A percentile compares a stretch with the other conserved stretches of the same genome.
Evolutionary conservation across 2,888 invertebrate species (phyloP).

Genomic region (Agonopterix alstromeriana): DNA sequence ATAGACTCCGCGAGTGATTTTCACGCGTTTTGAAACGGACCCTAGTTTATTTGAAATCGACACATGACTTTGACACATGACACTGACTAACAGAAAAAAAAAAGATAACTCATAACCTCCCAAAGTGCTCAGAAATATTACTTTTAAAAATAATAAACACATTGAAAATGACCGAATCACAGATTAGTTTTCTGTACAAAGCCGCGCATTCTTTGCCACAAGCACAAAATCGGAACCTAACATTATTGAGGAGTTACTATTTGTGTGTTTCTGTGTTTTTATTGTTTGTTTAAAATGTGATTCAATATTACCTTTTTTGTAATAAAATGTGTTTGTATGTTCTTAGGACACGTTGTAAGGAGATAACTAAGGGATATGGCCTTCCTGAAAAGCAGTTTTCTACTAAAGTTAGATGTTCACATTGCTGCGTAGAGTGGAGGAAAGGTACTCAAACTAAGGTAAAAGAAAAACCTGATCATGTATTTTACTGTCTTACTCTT

Average conservation of each 20-base stretch:
- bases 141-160: neutral
- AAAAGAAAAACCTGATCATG: slow-evolving; percentile 3
- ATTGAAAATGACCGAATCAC: slow-evolving; percentile 44
- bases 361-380: slow-evolving; percentile 39
- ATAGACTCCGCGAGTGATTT: no score
- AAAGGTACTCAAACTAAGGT: slow-evolving; percentile 38
- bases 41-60: no score
- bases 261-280: slow-evolving; percentile 37
- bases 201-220: slow-evolving; percentile 32
- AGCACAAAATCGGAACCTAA: slow-evolving; percentile 21
- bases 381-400: slow-evolving; percentile 55
- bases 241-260: slow-evolving; percentile 50
- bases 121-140: no score
- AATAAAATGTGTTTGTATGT: neutral
- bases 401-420: slow-evolving; percentile 39
- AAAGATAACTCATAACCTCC: no score
- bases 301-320: neutral
- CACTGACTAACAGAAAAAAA: no score
- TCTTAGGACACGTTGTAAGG: slow-evolving; percentile 49
- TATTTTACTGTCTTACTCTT: no score
- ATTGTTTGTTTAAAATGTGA: neutral
- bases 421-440: slow-evolving; percentile 53
- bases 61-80: no score
- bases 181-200: slow-evolving; percentile 44
- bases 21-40: no score